A percentile compares a stretch with the other conserved stretches of the same genome.
Evolutionary conservation across 2,888 invertebrate genomes (phyloP).

Genomic region (Drosophila leonis): DNA sequence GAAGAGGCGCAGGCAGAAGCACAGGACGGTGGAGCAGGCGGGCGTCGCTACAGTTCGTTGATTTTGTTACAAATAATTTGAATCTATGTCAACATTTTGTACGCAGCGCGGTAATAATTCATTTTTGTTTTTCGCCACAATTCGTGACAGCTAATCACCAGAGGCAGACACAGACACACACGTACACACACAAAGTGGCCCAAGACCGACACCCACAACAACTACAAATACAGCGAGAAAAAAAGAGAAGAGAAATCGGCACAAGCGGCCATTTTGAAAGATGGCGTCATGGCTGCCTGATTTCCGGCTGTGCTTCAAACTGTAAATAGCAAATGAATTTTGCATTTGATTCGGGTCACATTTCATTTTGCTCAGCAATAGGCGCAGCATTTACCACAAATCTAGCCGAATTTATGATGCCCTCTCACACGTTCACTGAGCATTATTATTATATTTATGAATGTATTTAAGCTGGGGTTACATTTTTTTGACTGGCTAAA

Average conservation of each 20-base stretch:
- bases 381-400: neutral
- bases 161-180: constrained; percentile 52
- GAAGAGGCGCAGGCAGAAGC: constrained; percentile 2
- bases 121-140: constrained; percentile 73
- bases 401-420: constrained; percentile 2
- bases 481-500: neutral
- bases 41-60: constrained; percentile 67
- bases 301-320: constrained; percentile 65
- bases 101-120: constrained; percentile 71
- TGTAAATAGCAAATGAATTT: constrained; percentile 67
- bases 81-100: constrained; percentile 78
- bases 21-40: neutral
- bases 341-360: constrained; percentile 55
- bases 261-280: constrained; percentile 68
- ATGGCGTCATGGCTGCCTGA: constrained; percentile 76
- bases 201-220: constrained; percentile 23
- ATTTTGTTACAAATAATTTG: constrained; percentile 77
- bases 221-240: neutral
- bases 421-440: neutral
- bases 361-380: constrained; percentile 25
- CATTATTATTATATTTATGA: neutral
- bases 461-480: neutral
- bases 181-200: constrained; percentile 42
- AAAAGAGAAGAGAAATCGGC: constrained; percentile 19
- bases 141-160: constrained; percentile 78